Evolutionary conservation across 2,113 vertebrate species (phyloP).

Genomic region (Pimephales promelas): DNA sequence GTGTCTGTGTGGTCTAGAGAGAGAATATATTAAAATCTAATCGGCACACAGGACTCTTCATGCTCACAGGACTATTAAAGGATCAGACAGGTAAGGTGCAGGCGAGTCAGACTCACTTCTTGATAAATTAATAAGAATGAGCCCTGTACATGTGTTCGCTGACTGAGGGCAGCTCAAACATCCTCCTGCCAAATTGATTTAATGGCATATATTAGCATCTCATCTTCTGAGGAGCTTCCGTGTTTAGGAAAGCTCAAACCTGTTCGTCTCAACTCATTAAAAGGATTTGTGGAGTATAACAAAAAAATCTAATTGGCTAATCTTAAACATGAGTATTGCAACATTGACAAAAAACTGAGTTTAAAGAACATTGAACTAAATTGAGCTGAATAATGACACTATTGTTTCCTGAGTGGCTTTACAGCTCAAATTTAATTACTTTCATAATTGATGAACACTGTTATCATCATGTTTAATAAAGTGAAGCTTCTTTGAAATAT

Average conservation of each 20-base stretch:
- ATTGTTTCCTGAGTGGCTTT: too few species aligned
- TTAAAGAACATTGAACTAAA: too few species aligned
- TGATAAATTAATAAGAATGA: conserved; percentile 64
- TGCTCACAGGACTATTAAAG: conserved; percentile 51
- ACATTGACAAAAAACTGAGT: too few species aligned
- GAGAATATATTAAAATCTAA: conserved; percentile 63
- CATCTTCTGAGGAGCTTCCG: neutral
- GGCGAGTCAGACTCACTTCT: conserved; percentile 37
- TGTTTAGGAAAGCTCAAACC: neutral
- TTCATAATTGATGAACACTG: too few species aligned
- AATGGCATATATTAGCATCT: conserved; percentile 55
- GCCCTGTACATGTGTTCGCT: conserved; percentile 53
- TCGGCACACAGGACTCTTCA: conserved; percentile 50
- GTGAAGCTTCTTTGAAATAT: too few species aligned
- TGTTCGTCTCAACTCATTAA: neutral
- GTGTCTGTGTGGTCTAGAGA: conserved; percentile 52
- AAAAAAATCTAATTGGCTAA: too few species aligned
- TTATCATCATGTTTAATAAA: too few species aligned
- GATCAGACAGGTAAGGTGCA: conserved; percentile 52
- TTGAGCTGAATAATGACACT: too few species aligned
- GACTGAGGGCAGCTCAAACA: conserved; percentile 37
- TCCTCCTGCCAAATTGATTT: conserved; percentile 39
- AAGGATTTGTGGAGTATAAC: too few species aligned
- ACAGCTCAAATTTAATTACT: too few species aligned
- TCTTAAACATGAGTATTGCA: too few species aligned